phyloP scores from a whole-genome alignment of 1,140 invertebrate species.

The Aricia agestis region DNA sequence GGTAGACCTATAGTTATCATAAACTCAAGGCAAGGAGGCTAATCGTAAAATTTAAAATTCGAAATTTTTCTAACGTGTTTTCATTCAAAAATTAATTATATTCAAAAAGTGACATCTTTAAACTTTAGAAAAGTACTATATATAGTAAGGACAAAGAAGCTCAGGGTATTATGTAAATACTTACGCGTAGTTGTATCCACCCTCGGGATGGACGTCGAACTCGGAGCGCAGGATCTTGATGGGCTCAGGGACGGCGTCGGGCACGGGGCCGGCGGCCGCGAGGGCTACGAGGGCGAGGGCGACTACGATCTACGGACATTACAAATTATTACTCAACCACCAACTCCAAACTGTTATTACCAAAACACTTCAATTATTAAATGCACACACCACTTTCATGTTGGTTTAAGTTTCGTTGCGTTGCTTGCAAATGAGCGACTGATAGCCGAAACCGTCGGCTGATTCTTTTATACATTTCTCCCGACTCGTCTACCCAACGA shows the following conservation, averaged over 20 bases:
- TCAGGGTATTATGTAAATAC: neutral
- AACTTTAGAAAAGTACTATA: no score
- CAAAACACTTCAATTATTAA: neutral
- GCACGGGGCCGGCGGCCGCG: constrained; percentile 38
- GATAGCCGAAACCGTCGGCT: constrained; percentile 41
- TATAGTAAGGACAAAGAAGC: no score
- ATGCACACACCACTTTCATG: constrained; percentile 65
- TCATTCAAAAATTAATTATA: no score
- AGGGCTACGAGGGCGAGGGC: constrained; percentile 60
- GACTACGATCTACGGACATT: constrained; percentile 50
- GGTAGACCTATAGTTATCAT: no score
- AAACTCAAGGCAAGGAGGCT: no score
- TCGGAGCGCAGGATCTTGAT: constrained; percentile 54
- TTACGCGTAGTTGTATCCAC: constrained; percentile 54
- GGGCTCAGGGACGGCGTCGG: constrained; percentile 30
- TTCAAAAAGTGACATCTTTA: no score
- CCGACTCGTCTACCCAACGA: constrained; percentile 23
- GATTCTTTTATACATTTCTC: constrained; percentile 73
- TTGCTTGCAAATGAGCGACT: constrained; percentile 52
- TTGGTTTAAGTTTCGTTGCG: constrained; percentile 43
- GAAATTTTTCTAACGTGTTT: no score
- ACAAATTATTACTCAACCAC: neutral
- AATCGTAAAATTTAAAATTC: no score
- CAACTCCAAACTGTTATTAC: constrained; percentile 14
- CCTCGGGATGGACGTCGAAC: constrained; percentile 52